Evolutionary conservation across 2,797 vertebrate species (phyloP), one percentile per base, ranked within the genome.

Genomic region (Vespertilio murinus): DNA sequence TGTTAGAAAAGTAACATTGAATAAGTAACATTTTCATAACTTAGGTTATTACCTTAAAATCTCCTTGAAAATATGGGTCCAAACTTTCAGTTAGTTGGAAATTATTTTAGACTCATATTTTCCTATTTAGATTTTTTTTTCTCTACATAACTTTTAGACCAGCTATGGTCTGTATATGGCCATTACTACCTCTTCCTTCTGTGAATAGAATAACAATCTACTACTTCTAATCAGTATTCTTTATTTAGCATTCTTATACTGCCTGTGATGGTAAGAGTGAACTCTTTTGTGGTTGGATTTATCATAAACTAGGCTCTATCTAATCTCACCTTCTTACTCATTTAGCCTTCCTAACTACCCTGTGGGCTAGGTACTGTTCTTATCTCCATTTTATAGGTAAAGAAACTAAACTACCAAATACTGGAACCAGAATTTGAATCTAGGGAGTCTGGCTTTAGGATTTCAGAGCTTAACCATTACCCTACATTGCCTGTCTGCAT

Each of bases 21-120:
- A 77, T 45, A 90, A 83, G 23, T 80, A 61, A 85, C 67, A n/a
- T 40, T 90, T 94, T 91, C 13, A 38, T 80, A 83, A 79, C 38
- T 78, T 77, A 82, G 33, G 35, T 83, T 45, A 38, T 11, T 90
- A 18, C 93, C 54, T 88, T 91, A 67, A 91, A 78, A 90, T 81
- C 8, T 83, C 11, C 25, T 93, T 69, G 49, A 71, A 70, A 87
- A 67, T 65, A 28, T 64, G 56, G 25, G 17, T 23, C 9, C 20
- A 7, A n/a, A 61, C 8, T 79, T 94, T 93, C 73, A 54, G 33
- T 61, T 84, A 80, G 28, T 59, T 11, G 13, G 85, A 79, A 70
- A 38, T 91, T 73, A 47, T 25, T 42, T 69, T n/a, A 61, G 14
- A n/a, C 13, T 93, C 28, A 38, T 69, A 22, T 65, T 90, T 94